Conservation (phyloP, 2,888 invertebrate genomes). For the Panzeria rudis region DNA sequence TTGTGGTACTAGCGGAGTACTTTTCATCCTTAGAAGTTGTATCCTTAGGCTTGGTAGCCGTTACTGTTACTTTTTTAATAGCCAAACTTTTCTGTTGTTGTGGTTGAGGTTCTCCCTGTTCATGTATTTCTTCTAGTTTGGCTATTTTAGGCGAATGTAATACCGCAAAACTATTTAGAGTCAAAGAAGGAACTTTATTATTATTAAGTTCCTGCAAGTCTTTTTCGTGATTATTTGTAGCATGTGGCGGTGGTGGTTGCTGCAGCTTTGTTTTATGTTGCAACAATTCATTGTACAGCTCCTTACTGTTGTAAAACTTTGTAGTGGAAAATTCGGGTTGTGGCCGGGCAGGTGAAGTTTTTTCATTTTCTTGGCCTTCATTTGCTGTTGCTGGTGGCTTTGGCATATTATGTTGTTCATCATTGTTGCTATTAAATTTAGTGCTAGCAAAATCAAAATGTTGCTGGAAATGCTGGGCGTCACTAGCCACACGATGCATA, state of each 20-base stretch:
- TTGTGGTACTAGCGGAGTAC: not conserved
- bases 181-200: constrained; percentile 41
- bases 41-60: constrained; percentile 60
- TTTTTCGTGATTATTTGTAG: constrained; percentile 15
- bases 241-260: constrained; percentile 31
- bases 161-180: constrained; percentile 71
- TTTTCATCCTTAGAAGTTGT: not conserved
- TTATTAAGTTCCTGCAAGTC: constrained; percentile 39
- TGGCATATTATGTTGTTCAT: constrained; percentile 28
- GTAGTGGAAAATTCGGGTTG: constrained; percentile 83
- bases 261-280: constrained; percentile 78
- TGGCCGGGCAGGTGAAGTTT: constrained; percentile 64
- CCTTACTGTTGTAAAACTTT: constrained; percentile 84
- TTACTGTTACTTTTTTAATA: constrained; percentile 68
- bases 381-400: not conserved
- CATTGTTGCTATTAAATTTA: constrained; percentile 81
- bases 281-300: constrained; percentile 83
- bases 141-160: constrained; percentile 71
- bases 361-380: constrained; percentile 8
- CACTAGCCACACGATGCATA: constrained; percentile 79
- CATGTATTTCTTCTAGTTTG: constrained; percentile 71
- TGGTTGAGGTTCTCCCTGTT: constrained; percentile 37
- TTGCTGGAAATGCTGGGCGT: constrained; percentile 77
- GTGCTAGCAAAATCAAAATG: constrained; percentile 83
- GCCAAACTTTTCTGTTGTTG: constrained; percentile 62